phyloP scores from a whole-genome alignment of 1,140 invertebrate species.

The Trinorchestia longiramus region DNA sequence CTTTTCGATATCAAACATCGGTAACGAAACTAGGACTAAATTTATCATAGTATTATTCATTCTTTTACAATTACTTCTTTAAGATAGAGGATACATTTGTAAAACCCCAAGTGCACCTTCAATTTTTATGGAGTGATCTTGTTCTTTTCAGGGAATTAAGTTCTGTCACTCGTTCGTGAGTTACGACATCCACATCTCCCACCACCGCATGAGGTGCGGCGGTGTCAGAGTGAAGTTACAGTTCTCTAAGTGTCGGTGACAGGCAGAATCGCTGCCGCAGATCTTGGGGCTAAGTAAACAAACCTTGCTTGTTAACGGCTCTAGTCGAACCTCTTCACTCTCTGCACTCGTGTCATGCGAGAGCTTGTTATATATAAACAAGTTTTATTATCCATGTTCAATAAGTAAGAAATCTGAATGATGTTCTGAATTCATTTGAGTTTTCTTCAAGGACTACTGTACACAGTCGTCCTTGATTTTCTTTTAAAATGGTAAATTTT shows the following conservation, averaged over 20 bases:
- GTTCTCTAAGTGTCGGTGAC: background rate
- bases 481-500: background rate
- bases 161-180: background rate
- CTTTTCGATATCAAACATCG: too few species aligned
- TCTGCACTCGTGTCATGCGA: background rate
- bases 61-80: background rate
- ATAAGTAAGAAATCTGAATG: background rate
- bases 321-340: background rate
- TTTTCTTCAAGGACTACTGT: background rate
- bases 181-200: too few species aligned
- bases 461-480: background rate
- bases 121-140: too few species aligned
- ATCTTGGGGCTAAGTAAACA: background rate
- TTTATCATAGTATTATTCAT: too few species aligned
- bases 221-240: background rate
- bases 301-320: conserved; percentile 7
- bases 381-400: background rate
- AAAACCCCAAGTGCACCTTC: too few species aligned
- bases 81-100: too few species aligned
- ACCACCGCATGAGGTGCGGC: background rate
- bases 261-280: background rate
- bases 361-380: background rate
- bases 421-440: background rate
- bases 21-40: too few species aligned
- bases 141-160: too few species aligned